Conservation (phyloP, 2,113 vertebrate genomes). For the Erythrolamprus reginae region DNA sequence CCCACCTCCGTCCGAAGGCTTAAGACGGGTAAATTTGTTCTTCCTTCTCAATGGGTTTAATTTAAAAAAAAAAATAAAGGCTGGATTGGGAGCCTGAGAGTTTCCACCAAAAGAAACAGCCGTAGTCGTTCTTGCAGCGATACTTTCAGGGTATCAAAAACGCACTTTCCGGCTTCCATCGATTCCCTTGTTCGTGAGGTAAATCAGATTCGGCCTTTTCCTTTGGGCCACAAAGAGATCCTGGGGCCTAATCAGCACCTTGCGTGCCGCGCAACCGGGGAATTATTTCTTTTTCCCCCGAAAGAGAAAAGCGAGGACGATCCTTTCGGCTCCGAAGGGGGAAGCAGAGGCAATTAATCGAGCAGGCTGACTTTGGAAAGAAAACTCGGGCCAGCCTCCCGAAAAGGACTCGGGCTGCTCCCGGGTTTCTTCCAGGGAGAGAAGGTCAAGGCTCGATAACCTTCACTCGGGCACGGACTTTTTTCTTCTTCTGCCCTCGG, state of each 20-base stretch:
- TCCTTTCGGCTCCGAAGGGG: background rate
- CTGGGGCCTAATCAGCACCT: background rate
- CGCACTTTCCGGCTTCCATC: background rate
- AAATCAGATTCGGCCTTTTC: background rate
- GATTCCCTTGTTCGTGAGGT: background rate
- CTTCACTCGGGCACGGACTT: background rate
- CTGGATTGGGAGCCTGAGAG: background rate
- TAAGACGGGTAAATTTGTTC: background rate
- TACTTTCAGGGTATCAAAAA: background rate
- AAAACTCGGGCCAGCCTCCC: background rate
- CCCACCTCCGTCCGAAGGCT: background rate
- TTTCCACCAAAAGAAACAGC: background rate
- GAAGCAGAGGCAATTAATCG: background rate
- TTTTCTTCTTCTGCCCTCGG: no score
- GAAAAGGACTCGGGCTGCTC: no score
- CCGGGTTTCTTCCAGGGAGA: background rate
- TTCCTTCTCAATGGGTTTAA: background rate
- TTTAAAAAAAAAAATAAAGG: background rate
- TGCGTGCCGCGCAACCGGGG: background rate
- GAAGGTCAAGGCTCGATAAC: slow-evolving; percentile 3
- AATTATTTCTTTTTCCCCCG: background rate
- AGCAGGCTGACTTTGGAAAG: background rate
- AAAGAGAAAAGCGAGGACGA: background rate
- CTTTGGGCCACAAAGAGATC: background rate
- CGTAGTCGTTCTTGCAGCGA: background rate